Evolutionary conservation across 2,888 invertebrate species (phyloP).

Genomic region (Xestoiulus laeticollis): DNA sequence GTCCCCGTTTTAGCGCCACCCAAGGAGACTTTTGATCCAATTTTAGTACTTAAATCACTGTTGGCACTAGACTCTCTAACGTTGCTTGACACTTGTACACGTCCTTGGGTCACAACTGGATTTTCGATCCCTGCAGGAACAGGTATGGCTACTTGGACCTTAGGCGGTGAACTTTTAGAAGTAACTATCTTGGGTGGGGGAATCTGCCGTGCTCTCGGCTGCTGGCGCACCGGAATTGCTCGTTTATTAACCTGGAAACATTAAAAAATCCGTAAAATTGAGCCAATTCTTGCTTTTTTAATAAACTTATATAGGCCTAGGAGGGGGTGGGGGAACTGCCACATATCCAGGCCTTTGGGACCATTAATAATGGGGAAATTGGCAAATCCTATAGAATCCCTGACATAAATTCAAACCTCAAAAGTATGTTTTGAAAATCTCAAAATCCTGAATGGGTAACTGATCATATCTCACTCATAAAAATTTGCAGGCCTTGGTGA

Average conservation of each 20-base stretch:
- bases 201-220: not conserved
- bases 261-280: not conserved
- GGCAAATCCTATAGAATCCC: too few relatives aligned
- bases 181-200: not conserved
- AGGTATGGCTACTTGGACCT: not conserved
- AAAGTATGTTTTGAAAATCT: too few relatives aligned
- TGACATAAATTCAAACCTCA: too few relatives aligned
- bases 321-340: too few relatives aligned
- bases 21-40: conserved; percentile 66
- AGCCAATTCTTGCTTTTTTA: not conserved
- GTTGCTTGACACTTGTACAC: not conserved
- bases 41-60: conserved; percentile 55
- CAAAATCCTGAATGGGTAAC: too few relatives aligned
- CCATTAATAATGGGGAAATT: too few relatives aligned
- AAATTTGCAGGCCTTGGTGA: too few relatives aligned
- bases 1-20: conserved; percentile 67
- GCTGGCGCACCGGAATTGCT: not conserved
- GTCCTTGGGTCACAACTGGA: not conserved
- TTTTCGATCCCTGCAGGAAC: not conserved
- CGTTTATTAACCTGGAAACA: not conserved
- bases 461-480: too few relatives aligned
- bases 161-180: not conserved
- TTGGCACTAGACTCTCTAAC: not conserved
- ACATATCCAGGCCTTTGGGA: not conserved
- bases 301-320: too few relatives aligned